Conservation (phyloP, 2,113 vertebrate genomes). For the Dissostichus mawsoni region DNA sequence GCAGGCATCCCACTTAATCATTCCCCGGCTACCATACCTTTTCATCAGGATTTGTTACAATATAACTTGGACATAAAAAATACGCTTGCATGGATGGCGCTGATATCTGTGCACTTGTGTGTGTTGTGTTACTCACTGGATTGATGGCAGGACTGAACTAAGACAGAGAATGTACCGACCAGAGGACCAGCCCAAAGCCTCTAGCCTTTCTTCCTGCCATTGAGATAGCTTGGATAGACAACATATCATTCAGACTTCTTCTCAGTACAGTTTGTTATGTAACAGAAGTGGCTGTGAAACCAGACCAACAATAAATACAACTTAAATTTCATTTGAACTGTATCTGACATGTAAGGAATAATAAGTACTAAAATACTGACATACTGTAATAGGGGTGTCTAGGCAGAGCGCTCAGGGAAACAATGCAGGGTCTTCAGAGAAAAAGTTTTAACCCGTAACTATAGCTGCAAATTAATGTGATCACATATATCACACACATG, state of each 20-base stretch:
- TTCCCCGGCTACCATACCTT: not conserved
- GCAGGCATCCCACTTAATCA: not conserved
- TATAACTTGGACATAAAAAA: constrained; percentile 9
- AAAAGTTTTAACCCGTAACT: too few relatives aligned
- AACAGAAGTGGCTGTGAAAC: not conserved
- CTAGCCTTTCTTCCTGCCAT: not conserved
- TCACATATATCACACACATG: not conserved
- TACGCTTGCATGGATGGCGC: constrained; percentile 20
- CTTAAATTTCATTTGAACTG: too few relatives aligned
- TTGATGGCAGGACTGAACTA: constrained; percentile 1
- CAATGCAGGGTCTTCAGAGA: not conserved
- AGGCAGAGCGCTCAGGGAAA: not conserved
- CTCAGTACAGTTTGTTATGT: not conserved
- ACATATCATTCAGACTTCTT: not conserved
- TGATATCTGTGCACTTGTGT: not conserved
- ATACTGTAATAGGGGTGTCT: not conserved
- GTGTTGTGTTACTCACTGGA: not conserved
- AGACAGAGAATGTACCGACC: not conserved
- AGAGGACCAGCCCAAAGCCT: not conserved
- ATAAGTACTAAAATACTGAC: not conserved
- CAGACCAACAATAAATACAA: not conserved
- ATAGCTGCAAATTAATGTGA: not conserved
- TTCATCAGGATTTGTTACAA: not conserved
- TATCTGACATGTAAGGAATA: not conserved
- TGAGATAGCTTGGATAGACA: not conserved